Evolutionary conservation across 2,797 vertebrate species (phyloP).

Genomic region (Hafferia zeledoni): DNA sequence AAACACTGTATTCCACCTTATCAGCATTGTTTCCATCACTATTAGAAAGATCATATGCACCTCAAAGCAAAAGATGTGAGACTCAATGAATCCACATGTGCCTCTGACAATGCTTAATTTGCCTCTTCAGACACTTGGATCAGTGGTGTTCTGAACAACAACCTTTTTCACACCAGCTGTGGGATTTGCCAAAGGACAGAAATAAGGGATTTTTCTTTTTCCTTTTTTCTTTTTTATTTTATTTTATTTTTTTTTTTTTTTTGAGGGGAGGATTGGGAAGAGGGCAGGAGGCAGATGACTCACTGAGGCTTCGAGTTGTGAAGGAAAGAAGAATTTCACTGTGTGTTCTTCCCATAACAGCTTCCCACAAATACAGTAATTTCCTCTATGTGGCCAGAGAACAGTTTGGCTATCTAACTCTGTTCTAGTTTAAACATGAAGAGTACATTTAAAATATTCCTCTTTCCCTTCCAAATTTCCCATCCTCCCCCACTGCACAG

Average conservation of each 20-base stretch:
- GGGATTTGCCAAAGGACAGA: neutral
- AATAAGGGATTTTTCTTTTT: neutral
- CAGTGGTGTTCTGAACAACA: neutral
- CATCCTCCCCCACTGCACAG: neutral
- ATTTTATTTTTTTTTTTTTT: neutral
- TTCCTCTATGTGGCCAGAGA: neutral
- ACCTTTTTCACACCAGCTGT: neutral
- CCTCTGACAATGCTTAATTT: neutral
- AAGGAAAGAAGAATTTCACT: constrained; percentile 12
- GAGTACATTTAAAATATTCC: neutral
- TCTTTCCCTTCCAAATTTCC: neutral
- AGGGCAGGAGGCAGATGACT: neutral
- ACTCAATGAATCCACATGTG: neutral
- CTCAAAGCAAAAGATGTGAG: neutral
- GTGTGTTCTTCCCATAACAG: neutral
- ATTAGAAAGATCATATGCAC: neutral
- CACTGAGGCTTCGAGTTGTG: neutral
- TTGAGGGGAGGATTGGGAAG: neutral
- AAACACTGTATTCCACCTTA: neutral
- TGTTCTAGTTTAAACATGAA: neutral
- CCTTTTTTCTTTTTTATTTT: neutral
- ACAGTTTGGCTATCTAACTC: neutral
- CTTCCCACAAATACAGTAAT: neutral
- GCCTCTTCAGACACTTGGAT: neutral
- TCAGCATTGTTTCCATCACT: neutral